Percentiles rank a stretch among this genome's conserved stretches.
These are phyloP conservation scores for Corythornis madagascariensis DNA, from an alignment of 2,113 vertebrate genomes.

Conservation along the genomic window DNA sequence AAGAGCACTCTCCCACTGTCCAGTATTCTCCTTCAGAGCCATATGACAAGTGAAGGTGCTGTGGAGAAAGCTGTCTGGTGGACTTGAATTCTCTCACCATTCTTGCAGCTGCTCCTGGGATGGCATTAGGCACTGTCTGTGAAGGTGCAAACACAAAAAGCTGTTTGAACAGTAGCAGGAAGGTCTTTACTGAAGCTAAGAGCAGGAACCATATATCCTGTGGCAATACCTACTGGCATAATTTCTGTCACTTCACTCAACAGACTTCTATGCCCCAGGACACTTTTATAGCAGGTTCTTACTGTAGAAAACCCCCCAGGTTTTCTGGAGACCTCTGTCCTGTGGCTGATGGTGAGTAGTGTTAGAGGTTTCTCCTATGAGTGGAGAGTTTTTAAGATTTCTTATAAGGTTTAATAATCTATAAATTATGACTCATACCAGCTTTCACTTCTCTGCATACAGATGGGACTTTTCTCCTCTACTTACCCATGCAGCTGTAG, in stretches of 20 bases:
- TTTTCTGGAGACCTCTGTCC: neutral
- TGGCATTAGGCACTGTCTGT: neutral
- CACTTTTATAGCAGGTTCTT: neutral
- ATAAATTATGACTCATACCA: neutral
- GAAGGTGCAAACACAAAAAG: neutral
- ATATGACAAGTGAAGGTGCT: neutral
- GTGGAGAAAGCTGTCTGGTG: neutral
- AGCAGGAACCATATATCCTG: neutral
- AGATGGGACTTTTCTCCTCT: neutral
- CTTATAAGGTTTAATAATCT: neutral
- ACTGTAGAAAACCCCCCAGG: neutral
- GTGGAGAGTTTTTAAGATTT: neutral
- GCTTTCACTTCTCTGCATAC: neutral
- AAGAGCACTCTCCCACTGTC: neutral
- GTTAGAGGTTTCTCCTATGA: neutral
- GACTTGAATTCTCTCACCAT: neutral
- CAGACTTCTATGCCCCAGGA: neutral
- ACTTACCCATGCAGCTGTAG: neutral
- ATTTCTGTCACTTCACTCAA: neutral
- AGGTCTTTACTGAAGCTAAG: neutral
- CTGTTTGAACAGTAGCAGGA: neutral
- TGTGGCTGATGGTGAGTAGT: neutral
- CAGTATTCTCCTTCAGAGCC: neutral
- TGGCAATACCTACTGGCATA: neutral
- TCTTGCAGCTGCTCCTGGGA: neutral